Evolutionary conservation across 2,888 invertebrate genomes (phyloP).

Genomic region (Priapulus caudatus): DNA sequence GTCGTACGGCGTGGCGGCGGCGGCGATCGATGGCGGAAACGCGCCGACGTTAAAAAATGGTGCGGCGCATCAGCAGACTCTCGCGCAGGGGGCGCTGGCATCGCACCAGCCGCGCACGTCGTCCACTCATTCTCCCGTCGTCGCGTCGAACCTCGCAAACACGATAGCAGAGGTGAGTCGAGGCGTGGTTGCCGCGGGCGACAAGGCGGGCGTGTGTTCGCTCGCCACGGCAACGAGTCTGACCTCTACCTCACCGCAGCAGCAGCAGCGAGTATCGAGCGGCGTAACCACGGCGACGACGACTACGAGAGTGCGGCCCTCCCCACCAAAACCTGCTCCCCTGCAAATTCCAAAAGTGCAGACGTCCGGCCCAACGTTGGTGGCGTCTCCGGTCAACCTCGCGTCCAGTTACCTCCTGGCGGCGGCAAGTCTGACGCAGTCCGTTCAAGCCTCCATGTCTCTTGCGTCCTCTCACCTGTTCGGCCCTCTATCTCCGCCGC

Average conservation of each 20-base stretch:
- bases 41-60: not conserved
- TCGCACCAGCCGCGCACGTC: not conserved
- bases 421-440: not conserved
- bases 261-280: not conserved
- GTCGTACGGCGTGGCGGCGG: too few species aligned
- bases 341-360: not conserved
- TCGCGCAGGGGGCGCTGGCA: not conserved
- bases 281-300: too few species aligned
- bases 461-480: not conserved
- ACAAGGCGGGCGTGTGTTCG: too few species aligned
- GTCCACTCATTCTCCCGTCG: not conserved
- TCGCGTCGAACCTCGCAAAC: too few species aligned
- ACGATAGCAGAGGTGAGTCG: too few species aligned
- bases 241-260: not conserved
- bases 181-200: too few species aligned
- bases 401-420: slow-evolving; percentile 1
- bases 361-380: not conserved
- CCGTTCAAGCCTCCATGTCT: not conserved
- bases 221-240: not conserved
- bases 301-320: not conserved
- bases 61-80: not conserved
- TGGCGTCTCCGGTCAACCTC: not conserved
- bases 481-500: slow-evolving; percentile 6
- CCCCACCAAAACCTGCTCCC: not conserved
- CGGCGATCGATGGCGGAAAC: not conserved